phyloP scores from a whole-genome alignment of 2,888 invertebrate genomes.

The Tryphoninae sp. region DNA sequence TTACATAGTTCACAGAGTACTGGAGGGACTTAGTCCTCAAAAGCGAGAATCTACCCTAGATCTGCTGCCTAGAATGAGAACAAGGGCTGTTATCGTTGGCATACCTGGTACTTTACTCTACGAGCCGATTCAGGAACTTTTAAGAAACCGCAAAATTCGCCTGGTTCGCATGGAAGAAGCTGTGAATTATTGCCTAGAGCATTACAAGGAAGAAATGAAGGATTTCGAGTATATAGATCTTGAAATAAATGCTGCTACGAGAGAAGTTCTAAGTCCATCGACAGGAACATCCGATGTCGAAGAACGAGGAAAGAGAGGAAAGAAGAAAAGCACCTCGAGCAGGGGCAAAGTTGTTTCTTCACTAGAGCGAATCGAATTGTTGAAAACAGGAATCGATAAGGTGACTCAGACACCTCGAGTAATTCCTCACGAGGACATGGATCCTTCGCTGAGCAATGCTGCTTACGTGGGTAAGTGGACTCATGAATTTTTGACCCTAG shows the following conservation, averaged over 20 bases:
- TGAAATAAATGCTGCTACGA: constrained; percentile 49
- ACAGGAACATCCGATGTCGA: constrained; percentile 79
- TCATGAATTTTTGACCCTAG: constrained; percentile 83
- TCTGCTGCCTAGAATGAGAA: constrained; percentile 79
- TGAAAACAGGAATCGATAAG: constrained; percentile 76
- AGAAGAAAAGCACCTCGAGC: constrained; percentile 72
- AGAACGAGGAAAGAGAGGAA: constrained; percentile 76
- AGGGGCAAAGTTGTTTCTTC: constrained; percentile 74
- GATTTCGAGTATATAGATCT: constrained; percentile 82
- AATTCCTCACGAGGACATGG: constrained; percentile 84
- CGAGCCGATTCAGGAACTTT: constrained; percentile 80
- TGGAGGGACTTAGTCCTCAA: constrained; percentile 82
- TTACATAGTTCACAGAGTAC: constrained; percentile 83
- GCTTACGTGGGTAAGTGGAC: constrained; percentile 84
- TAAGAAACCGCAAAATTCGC: constrained; percentile 80
- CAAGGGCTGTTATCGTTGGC: constrained; percentile 81
- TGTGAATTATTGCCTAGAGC: constrained; percentile 84
- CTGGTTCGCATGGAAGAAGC: constrained; percentile 82
- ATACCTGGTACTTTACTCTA: constrained; percentile 78
- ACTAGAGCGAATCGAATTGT: constrained; percentile 73
- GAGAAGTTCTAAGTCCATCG: constrained; percentile 72
- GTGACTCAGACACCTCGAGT: constrained; percentile 85
- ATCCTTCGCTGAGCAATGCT: constrained; percentile 79
- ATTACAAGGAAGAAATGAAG: constrained; percentile 83
- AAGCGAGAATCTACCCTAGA: constrained; percentile 79